A percentile compares a stretch with the other conserved stretches of the same genome.
These are phyloP conservation scores for Phylloscopus collybita DNA, from an alignment of 2,797 vertebrate genomes.

Conservation along the genomic window DNA sequence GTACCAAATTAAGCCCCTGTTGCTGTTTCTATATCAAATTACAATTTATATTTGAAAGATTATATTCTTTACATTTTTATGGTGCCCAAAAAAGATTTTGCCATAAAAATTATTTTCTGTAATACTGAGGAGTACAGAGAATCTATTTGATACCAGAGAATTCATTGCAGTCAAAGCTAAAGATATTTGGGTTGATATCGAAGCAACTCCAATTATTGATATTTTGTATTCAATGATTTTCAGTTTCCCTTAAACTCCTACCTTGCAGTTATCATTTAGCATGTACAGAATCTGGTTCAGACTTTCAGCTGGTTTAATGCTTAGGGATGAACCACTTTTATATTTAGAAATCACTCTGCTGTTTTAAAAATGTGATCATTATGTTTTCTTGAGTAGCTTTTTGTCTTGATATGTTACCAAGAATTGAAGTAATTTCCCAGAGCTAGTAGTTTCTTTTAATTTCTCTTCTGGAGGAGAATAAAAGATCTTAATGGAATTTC, in stretches of 20 bases:
- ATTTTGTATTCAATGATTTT: neutral
- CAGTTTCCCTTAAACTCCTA: neutral
- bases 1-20: neutral
- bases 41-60: neutral
- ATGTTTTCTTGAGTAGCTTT: neutral
- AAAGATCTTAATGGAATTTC: neutral
- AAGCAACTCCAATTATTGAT: neutral
- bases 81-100: neutral
- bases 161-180: neutral
- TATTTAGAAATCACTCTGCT: neutral
- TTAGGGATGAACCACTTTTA: neutral
- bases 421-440: neutral
- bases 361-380: neutral
- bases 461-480: neutral
- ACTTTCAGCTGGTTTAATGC: neutral
- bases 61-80: neutral
- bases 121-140: neutral
- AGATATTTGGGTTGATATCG: neutral
- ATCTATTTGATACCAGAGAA: neutral
- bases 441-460: neutral
- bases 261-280: neutral
- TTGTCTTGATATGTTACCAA: neutral
- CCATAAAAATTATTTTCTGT: neutral
- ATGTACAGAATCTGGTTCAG: neutral
- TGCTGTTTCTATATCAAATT: neutral